These are phyloP conservation scores for Oncorhynchus kisutch DNA, from an alignment of 2,113 vertebrate genomes.

Conservation along the genomic window DNA sequence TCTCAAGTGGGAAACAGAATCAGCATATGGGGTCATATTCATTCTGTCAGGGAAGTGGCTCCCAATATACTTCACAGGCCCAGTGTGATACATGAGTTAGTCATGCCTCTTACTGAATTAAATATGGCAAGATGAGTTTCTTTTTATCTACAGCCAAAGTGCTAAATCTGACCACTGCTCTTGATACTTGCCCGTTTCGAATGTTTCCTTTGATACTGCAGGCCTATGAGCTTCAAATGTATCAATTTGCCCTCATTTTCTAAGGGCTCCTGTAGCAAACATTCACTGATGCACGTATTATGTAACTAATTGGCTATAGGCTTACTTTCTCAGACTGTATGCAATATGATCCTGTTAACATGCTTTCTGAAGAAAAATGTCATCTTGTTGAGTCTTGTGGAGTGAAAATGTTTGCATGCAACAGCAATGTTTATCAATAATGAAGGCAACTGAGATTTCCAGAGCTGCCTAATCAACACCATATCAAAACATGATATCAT, in stretches of 20 bases:
- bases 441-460: no score
- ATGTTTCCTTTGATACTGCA: conserved; percentile 62
- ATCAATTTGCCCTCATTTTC: conserved; percentile 52
- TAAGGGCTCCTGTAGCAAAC: conserved; percentile 15
- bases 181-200: conserved; percentile 57
- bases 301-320: background rate
- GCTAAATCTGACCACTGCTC: conserved; percentile 66
- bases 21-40: conserved; percentile 35
- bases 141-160: conserved; percentile 52
- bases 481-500: background rate
- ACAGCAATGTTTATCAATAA: no score
- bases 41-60: conserved; percentile 29
- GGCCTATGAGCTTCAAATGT: conserved; percentile 56
- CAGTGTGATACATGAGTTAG: conserved; percentile 59
- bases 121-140: conserved; percentile 59
- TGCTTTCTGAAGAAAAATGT: no score
- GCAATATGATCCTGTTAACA: no score
- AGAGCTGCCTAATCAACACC: no score
- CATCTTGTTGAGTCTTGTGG: no score
- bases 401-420: no score
- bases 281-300: background rate
- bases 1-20: conserved; percentile 11
- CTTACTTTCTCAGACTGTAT: background rate
- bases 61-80: conserved; percentile 50
- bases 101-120: conserved; percentile 67